Evolutionary conservation across 2,888 invertebrate species (phyloP).

Genomic region (Mythimna vitellina): DNA sequence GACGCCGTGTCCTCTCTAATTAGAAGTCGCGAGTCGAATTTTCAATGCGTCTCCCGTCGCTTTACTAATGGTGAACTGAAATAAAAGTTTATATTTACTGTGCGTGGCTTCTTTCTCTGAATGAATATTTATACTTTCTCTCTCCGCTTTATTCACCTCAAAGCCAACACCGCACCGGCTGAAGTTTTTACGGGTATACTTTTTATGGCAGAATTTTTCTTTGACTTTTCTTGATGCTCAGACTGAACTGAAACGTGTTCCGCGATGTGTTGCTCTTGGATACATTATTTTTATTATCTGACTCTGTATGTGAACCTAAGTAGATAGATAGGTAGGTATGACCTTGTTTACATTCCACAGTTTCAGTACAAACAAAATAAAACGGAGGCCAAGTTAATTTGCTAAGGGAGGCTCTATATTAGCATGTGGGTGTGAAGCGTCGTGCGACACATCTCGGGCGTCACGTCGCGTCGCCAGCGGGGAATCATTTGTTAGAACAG

Average conservation of each 20-base stretch:
- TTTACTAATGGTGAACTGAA: constrained; percentile 84
- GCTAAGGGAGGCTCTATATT: constrained; percentile 49
- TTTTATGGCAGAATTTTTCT: constrained; percentile 80
- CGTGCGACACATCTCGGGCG: constrained; percentile 59
- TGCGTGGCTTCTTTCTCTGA: constrained; percentile 82
- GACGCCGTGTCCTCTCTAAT: constrained; percentile 85
- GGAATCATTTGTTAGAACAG: constrained; percentile 85
- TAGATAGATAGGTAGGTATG: not conserved
- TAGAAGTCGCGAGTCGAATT: constrained; percentile 89
- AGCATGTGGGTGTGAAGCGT: constrained; percentile 57
- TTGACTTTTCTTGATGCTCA: constrained; percentile 76
- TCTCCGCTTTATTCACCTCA: constrained; percentile 84
- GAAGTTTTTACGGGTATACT: constrained; percentile 81
- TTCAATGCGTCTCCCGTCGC: constrained; percentile 83
- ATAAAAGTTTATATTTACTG: constrained; percentile 90
- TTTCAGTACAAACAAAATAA: constrained; percentile 30
- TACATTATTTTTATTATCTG: constrained; percentile 48
- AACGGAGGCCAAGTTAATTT: constrained; percentile 49
- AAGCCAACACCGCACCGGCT: constrained; percentile 71
- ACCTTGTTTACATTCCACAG: constrained; percentile 2
- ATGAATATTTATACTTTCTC: constrained; percentile 89
- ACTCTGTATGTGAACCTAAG: not conserved
- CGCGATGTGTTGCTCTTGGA: constrained; percentile 56
- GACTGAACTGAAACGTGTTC: constrained; percentile 68
- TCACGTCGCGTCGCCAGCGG: constrained; percentile 70